Conservation (phyloP, 2,888 invertebrate species). For the Cyaniris semiargus region DNA sequence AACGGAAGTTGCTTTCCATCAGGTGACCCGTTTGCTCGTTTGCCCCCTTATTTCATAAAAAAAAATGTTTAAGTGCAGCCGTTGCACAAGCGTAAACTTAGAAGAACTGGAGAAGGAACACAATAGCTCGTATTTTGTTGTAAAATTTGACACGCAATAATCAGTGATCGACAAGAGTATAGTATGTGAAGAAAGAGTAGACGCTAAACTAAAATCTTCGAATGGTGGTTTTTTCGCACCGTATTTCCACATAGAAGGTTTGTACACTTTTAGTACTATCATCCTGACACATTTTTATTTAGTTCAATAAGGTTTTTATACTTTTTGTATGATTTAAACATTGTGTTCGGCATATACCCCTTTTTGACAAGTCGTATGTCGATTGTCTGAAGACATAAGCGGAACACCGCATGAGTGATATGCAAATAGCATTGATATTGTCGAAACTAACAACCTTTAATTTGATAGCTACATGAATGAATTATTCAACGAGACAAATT, state of each 20-base stretch:
- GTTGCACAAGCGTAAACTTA: background rate
- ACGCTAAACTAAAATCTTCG: background rate
- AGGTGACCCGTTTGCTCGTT: too few species aligned
- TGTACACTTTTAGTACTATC: too few species aligned
- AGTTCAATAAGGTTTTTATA: background rate
- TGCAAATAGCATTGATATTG: constrained; percentile 63
- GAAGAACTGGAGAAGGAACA: background rate
- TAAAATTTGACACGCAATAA: constrained; percentile 4
- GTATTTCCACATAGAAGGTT: background rate
- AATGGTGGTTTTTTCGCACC: background rate
- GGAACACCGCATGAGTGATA: constrained; percentile 54
- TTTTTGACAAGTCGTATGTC: background rate
- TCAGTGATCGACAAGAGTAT: constrained; percentile 13
- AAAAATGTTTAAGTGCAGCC: background rate
- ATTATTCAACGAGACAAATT: constrained; percentile 61
- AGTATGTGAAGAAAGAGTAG: background rate
- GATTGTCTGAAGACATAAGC: constrained; percentile 35
- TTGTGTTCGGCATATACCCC: background rate
- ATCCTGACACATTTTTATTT: background rate
- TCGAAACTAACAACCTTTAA: constrained; percentile 59
- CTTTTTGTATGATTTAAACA: background rate
- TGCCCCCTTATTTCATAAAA: too few species aligned
- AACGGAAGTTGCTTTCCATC: too few species aligned
- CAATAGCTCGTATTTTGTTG: constrained; percentile 4
- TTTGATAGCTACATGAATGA: constrained; percentile 61